Conservation (phyloP, 2,113 vertebrate species). For the Pelvicachromis taeniatus region DNA sequence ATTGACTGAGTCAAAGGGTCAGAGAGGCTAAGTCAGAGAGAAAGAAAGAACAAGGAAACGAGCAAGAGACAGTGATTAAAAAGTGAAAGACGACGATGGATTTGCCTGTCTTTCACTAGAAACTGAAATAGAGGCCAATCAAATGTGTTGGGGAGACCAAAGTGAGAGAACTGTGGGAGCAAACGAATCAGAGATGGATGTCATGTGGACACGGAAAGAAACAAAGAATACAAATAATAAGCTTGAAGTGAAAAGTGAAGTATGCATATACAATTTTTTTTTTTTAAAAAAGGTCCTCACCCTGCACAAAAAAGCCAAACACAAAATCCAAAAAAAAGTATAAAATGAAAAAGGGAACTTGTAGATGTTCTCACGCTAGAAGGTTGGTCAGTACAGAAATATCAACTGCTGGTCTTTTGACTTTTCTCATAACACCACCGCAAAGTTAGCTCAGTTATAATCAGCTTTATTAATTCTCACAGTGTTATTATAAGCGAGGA, state of each 20-base stretch:
- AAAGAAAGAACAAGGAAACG: slow-evolving; percentile 31
- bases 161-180: neutral
- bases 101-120: slow-evolving; percentile 4
- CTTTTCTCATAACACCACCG: neutral
- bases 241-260: neutral
- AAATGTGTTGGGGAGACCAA: slow-evolving; percentile 1
- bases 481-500: neutral
- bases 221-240: neutral
- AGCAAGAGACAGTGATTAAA: slow-evolving; percentile 36
- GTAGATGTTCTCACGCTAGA: neutral
- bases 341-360: neutral
- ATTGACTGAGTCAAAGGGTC: slow-evolving; percentile 41
- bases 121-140: slow-evolving; percentile 27
- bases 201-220: neutral
- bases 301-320: neutral
- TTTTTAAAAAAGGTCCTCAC: neutral
- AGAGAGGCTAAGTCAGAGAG: slow-evolving; percentile 44
- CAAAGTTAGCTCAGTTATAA: neutral
- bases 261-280: neutral
- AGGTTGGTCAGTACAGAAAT: neutral
- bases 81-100: slow-evolving; percentile 36
- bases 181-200: neutral
- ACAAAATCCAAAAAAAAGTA: neutral
- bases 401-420: neutral
- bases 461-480: neutral